Percentiles rank a stretch among this genome's conserved stretches.
These are phyloP conservation scores for Patiria miniata DNA, from an alignment of 35 echinoderm and acorn worm species.

Conservation along the genomic window DNA sequence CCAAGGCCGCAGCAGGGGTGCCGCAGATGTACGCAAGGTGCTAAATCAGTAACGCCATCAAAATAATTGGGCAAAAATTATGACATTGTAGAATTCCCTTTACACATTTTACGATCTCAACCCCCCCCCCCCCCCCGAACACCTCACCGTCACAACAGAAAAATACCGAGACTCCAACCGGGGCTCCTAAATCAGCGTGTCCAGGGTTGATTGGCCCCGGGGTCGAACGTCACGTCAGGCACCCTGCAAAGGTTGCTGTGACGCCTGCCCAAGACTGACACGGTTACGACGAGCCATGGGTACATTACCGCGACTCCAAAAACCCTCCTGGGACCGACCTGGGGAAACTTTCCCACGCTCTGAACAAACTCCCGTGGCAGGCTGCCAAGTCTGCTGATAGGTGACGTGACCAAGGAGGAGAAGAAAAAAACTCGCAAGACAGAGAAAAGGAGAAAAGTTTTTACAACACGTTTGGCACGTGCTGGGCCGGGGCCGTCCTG, in stretches of 20 bases:
- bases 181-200: neutral
- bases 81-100: neutral
- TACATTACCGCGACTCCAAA: neutral
- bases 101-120: neutral
- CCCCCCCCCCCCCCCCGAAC: too few species aligned
- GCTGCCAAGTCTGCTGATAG: neutral
- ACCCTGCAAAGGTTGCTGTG: neutral
- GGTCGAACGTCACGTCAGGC: neutral
- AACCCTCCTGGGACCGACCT: constrained; percentile 7
- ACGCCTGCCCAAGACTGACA: too few species aligned
- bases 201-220: constrained; percentile 1
- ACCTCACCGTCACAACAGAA: too few species aligned
- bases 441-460: too few species aligned
- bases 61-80: constrained; percentile 17
- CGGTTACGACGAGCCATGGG: neutral
- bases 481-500: neutral
- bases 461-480: constrained; percentile 12
- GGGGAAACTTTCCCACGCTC: constrained; percentile 12
- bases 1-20: neutral
- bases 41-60: constrained; percentile 13
- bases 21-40: neutral
- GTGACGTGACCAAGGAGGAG: constrained; percentile 6
- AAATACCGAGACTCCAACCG: neutral
- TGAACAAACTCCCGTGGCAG: constrained; percentile 8
- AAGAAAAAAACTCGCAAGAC: too few species aligned